Evolutionary conservation across 2,797 vertebrate genomes (phyloP).

Genomic region (Psittacula echo): DNA sequence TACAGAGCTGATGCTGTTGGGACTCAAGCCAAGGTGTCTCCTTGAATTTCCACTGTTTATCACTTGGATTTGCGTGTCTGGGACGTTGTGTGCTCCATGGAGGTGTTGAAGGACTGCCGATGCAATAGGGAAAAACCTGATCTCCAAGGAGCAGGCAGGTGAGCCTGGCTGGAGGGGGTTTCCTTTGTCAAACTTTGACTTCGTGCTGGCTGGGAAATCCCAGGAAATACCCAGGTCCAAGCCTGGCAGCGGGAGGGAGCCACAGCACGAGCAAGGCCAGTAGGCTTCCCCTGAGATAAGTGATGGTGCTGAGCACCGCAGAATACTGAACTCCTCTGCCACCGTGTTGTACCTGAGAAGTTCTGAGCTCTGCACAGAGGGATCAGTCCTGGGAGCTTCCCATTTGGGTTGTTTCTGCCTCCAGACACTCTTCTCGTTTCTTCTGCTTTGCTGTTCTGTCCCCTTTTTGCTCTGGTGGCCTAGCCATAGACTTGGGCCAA

Average conservation of each 20-base stretch:
- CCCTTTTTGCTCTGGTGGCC: not conserved
- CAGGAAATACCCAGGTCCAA: not conserved
- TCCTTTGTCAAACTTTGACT: not conserved
- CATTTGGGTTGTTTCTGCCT: not conserved
- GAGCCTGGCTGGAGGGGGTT: not conserved
- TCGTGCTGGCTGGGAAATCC: not conserved
- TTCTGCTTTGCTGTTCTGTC: not conserved
- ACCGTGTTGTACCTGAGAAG: not conserved
- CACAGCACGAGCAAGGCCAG: not conserved
- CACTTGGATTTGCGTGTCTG: not conserved
- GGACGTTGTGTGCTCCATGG: not conserved
- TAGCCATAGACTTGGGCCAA: not conserved
- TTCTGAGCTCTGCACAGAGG: not conserved
- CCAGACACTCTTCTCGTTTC: not conserved
- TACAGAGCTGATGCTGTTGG: not conserved
- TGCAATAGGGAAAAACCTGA: not conserved
- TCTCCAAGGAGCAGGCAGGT: not conserved
- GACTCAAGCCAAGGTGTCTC: not conserved
- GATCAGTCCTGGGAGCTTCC: not conserved
- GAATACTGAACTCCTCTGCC: fast-evolving
- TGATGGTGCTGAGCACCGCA: fast-evolving
- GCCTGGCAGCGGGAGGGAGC: not conserved
- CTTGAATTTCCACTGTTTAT: not conserved
- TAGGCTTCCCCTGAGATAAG: not conserved
- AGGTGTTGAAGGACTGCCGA: not conserved